Percentiles rank a stretch among this genome's conserved stretches.
phyloP scores from a whole-genome alignment of 2,797 vertebrate genomes.

The Crenichthys baileyi region DNA sequence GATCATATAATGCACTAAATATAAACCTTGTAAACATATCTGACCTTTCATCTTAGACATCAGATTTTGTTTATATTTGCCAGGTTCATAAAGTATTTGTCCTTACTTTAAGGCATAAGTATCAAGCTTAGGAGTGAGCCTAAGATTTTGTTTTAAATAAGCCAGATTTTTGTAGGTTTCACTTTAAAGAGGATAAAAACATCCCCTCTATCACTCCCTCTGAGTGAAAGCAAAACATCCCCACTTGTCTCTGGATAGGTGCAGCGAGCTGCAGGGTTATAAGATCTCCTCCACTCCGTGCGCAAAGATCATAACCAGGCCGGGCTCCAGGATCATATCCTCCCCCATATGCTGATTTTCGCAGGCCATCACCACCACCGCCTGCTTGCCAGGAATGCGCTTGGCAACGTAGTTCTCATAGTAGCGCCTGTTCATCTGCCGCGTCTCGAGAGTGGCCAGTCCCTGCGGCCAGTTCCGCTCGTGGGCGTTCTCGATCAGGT shows the following conservation, averaged over 20 bases:
- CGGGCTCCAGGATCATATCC: constrained; percentile 98
- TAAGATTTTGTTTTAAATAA: constrained; percentile 62
- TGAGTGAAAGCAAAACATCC: constrained; percentile 37
- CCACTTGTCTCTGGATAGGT: constrained; percentile 45
- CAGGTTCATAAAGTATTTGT: constrained; percentile 64
- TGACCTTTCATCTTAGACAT: constrained; percentile 57
- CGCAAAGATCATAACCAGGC: constrained; percentile 98
- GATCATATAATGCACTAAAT: constrained; percentile 76
- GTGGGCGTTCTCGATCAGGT: constrained; percentile 97
- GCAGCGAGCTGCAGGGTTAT: constrained; percentile 65
- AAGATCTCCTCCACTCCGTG: constrained; percentile 96
- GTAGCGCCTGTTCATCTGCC: constrained; percentile 98
- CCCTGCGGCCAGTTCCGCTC: constrained; percentile 99
- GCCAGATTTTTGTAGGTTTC: constrained; percentile 57
- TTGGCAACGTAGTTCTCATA: constrained; percentile 99
- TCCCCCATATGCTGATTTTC: constrained; percentile 99
- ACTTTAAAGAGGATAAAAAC: constrained; percentile 34
- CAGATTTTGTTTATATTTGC: constrained; percentile 66
- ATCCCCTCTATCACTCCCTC: constrained; percentile 37
- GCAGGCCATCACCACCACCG: constrained; percentile 98
- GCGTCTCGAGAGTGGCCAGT: constrained; percentile 95
- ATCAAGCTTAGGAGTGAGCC: constrained; percentile 59
- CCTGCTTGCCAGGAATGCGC: constrained; percentile 97
- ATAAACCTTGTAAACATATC: constrained; percentile 78
- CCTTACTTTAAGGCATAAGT: constrained; percentile 80